A percentile compares a stretch with the other conserved stretches of the same genome.
Conservation (phyloP, 2,113 vertebrate genomes). For the Sus scrofa region T2T-Sscrofa CM000813.6:92279501-92280000, state of each 20-base stretch:
- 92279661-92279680: no score
- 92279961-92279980: background rate
- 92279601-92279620: background rate
- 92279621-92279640: background rate
- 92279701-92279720: background rate
- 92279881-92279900: background rate
- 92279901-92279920: background rate
- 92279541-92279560: background rate
- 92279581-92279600: background rate
- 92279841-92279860: background rate
- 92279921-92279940: background rate
- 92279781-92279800: background rate
- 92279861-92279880: accelerated
- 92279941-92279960: background rate
- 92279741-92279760: background rate
- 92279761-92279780: background rate
- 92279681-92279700: accelerated
- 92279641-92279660: background rate
- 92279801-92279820: background rate
- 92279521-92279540: background rate
- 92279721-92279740: background rate
- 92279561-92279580: background rate
- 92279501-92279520: background rate
- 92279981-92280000: background rate
- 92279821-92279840: background rate